Conservation (phyloP, 30 jellyfish, hydroid and myxozoan genomes). For the Pseudorhiza aurosa region DNA sequence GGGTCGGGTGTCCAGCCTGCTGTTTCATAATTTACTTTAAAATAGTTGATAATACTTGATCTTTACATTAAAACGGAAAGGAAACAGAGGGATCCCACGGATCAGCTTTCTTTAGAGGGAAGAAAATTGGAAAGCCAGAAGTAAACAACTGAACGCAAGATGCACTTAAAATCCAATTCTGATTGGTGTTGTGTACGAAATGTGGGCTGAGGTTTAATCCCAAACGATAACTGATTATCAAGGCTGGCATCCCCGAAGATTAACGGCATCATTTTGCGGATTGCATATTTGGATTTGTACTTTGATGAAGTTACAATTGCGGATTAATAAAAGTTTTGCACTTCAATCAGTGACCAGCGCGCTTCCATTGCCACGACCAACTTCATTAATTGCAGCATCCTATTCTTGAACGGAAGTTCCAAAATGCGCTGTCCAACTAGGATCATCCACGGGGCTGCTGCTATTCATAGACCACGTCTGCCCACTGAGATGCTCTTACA, state of each 20-base stretch:
- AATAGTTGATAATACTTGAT: background rate
- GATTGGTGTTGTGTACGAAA: background rate
- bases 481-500: no score
- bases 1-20: no score
- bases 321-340: conserved; percentile 7
- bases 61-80: background rate
- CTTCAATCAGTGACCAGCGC: background rate
- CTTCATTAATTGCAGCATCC: no score
- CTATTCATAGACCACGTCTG: no score
- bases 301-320: conserved; percentile 13
- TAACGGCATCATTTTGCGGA: conserved; percentile 41
- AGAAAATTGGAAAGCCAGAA: background rate
- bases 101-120: background rate
- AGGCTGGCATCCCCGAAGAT: background rate
- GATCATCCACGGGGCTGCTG: no score
- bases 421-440: no score
- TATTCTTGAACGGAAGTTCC: no score
- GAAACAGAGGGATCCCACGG: background rate
- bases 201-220: background rate
- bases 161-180: background rate
- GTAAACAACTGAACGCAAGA: background rate
- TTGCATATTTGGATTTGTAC: conserved; percentile 22
- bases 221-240: conserved; percentile 11
- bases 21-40: no score
- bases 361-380: no score